phyloP scores from a whole-genome alignment of 2,113 vertebrate genomes.

The Ctenodactylus gundi region DNA sequence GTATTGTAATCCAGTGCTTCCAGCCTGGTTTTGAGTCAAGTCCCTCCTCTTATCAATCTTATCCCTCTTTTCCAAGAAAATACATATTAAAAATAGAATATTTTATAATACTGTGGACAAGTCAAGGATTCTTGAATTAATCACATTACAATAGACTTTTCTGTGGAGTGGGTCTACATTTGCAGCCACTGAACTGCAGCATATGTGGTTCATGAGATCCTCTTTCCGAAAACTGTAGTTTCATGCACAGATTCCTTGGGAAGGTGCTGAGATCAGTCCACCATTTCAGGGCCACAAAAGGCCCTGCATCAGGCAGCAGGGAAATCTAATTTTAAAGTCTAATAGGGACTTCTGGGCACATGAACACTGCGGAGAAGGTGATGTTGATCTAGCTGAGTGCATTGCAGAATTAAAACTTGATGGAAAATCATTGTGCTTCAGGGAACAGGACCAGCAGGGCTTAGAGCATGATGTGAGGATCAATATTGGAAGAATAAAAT shows the following conservation, averaged over 20 bases:
- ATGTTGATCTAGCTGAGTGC: slow-evolving; percentile 64
- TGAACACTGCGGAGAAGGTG: slow-evolving; percentile 52
- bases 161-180: neutral
- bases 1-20: slow-evolving; percentile 3
- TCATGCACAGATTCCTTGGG: neutral
- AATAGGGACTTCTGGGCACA: slow-evolving; percentile 65
- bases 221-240: slow-evolving; percentile 28
- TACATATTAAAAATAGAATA: slow-evolving; percentile 3
- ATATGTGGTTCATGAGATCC: neutral
- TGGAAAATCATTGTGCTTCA: slow-evolving; percentile 62
- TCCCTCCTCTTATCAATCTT: neutral
- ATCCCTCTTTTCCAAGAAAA: neutral
- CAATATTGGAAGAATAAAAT: slow-evolving; percentile 72
- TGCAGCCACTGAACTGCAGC: slow-evolving; percentile 20
- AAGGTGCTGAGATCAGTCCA: neutral
- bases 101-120: neutral
- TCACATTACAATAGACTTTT: neutral
- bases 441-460: slow-evolving; percentile 32
- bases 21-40: slow-evolving; percentile 22
- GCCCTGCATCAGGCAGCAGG: neutral
- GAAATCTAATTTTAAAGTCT: slow-evolving; percentile 69
- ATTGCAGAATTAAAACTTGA: slow-evolving; percentile 63
- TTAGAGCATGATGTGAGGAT: slow-evolving; percentile 50
- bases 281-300: slow-evolving; percentile 14
- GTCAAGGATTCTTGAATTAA: neutral